Percentiles rank a stretch among this genome's conserved stretches.
These are phyloP conservation scores for Promerops cafer DNA, from an alignment of 2,113 vertebrate genomes.

Conservation along the genomic window DNA sequence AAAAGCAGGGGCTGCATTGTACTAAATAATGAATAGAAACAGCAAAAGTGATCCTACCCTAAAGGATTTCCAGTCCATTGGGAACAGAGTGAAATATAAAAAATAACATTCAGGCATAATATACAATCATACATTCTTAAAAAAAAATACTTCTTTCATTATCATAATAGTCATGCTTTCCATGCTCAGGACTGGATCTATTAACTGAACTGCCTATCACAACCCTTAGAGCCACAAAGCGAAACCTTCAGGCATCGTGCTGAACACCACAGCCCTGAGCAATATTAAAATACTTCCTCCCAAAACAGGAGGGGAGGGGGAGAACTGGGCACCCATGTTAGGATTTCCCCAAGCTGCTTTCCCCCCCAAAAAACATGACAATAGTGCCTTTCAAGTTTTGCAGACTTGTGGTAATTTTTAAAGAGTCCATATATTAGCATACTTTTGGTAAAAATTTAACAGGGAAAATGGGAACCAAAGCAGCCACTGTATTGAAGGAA, in stretches of 20 bases:
- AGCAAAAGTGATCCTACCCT: neutral
- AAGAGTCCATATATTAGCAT: neutral
- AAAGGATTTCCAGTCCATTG: neutral
- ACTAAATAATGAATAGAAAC: neutral
- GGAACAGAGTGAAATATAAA: neutral
- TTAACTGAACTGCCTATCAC: neutral
- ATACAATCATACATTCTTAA: neutral
- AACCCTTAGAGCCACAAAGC: neutral
- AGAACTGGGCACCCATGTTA: neutral
- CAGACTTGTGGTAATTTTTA: neutral
- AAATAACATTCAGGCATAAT: neutral
- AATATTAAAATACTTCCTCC: neutral
- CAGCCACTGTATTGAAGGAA: neutral
- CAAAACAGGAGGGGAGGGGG: accelerated
- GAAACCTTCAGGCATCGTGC: neutral
- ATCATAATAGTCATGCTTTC: neutral
- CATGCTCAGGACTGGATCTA: neutral
- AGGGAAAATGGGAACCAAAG: neutral
- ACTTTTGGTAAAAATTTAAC: neutral
- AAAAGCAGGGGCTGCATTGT: neutral
- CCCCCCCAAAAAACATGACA: accelerated
- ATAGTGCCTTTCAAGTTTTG: neutral
- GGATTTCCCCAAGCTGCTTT: neutral
- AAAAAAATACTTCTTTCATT: neutral
- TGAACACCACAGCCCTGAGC: neutral